Evolutionary conservation across 2,797 vertebrate genomes (phyloP), one percentile per base, ranked within the genome.

Genomic region (Todus mexicanus): DNA sequence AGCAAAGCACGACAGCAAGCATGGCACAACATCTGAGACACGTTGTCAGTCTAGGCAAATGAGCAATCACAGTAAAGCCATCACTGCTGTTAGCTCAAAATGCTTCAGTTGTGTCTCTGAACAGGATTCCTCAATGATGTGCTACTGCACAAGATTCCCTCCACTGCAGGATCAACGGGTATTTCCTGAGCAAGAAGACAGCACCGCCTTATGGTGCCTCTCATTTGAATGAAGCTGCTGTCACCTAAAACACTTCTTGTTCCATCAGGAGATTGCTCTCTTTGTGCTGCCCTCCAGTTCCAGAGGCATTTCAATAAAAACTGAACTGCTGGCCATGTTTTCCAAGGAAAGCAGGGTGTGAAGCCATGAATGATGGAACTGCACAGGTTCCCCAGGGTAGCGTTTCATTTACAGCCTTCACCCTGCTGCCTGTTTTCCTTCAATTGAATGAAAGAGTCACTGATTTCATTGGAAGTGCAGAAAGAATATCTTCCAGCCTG

Each of bases 331-430:
- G 54, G 57, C n/a, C 17, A 9, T 53, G 29, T 61, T 85, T 91
- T 60, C 57, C 65, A 47, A 2, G 3, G 53, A 89, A 78, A 93
- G 43, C 40, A 66, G 31, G 17, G 19, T 88, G 22, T 43, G 76
- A 81, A 90, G 13, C 51, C 54, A 42, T 29, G 23, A 89, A 79
- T 78, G 88, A 86, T 35, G 83, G 47, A 80, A 10, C 38, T 59
- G 25, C 42, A 80, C 19, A 40, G 9, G 19, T 77, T 87, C 73
- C n/a, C 15, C 40, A 64, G 47, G 40, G 31, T 71, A 91, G 35
- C 43, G 17, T 78, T 93, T 94, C 29, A 38, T 78, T 87, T 84
- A 33, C 4, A 3, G 20, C 70, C 33, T 90, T 95, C 53, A 84
- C 76, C 26, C 33, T 81, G 31, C 33, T 64, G 38, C 48, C 23